Conservation (phyloP, 2,888 invertebrate species). For the Limnephilus rhombicus region DNA sequence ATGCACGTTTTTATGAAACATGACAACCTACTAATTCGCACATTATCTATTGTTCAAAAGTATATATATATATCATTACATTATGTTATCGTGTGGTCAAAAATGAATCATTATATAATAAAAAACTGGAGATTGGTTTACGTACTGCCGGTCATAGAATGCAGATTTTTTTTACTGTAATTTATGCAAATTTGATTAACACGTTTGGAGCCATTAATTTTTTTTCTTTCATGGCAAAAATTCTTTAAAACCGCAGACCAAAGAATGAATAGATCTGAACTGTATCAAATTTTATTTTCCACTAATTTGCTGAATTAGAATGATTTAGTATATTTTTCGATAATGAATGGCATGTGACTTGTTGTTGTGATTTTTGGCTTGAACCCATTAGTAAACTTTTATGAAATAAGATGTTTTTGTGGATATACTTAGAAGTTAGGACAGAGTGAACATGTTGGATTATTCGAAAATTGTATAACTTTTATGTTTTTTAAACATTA, state of each 20-base stretch:
- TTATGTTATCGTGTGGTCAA: background rate
- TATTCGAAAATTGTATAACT: no score
- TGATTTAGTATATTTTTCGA: no score
- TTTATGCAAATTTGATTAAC: background rate
- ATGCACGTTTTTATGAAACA: background rate
- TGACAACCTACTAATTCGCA: background rate
- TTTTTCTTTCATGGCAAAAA: background rate
- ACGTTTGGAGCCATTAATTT: background rate
- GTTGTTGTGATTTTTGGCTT: background rate
- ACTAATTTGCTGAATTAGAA: background rate
- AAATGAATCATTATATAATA: background rate
- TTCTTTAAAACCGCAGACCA: background rate
- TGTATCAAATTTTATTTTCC: background rate
- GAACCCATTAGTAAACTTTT: background rate
- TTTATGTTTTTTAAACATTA: no score
- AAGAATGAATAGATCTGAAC: background rate
- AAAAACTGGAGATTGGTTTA: background rate
- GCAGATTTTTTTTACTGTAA: background rate
- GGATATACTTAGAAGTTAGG: no score
- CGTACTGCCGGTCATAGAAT: background rate
- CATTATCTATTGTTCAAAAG: background rate
- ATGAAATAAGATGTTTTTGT: background rate
- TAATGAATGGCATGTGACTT: background rate
- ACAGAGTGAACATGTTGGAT: no score
- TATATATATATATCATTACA: background rate